Conservation (phyloP, 30 jellyfish, hydroid and myxozoan genomes). For the Catostylus mosaicus region DNA sequence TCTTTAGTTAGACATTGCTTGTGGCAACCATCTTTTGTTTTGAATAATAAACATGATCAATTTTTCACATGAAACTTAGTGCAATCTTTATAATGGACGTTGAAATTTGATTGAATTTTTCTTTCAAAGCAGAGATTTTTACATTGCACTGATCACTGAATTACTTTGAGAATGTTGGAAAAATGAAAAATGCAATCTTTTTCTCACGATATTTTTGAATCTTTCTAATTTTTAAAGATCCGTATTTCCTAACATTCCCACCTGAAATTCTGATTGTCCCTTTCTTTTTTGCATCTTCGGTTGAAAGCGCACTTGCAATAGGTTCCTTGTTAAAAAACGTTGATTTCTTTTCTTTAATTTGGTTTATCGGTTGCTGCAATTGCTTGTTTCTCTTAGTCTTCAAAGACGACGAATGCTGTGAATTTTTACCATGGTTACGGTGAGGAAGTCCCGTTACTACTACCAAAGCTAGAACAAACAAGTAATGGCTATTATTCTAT, state of each 20-base stretch:
- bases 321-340: slow-evolving; percentile 14
- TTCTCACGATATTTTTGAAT: not conserved
- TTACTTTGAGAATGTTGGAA: too few species aligned
- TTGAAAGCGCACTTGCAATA: not conserved
- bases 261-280: slow-evolving; percentile 94
- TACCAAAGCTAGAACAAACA: not conserved
- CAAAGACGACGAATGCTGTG: slow-evolving; percentile 5
- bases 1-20: not conserved
- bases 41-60: too few species aligned
- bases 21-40: not conserved
- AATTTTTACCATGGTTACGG: slow-evolving; percentile 12
- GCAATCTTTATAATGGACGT: not conserved
- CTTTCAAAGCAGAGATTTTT: not conserved
- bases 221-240: not conserved
- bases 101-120: not conserved
- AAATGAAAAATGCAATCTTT: too few species aligned
- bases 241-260: not conserved
- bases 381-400: slow-evolving; percentile 12
- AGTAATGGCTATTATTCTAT: not conserved
- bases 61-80: too few species aligned
- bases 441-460: slow-evolving; percentile 25
- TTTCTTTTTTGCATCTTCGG: slow-evolving; percentile 78
- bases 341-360: slow-evolving; percentile 36
- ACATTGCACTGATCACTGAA: not conserved
- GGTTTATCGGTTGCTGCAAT: not conserved